Conservation (phyloP, 2,797 vertebrate species). For the Mus minutoides region DNA sequence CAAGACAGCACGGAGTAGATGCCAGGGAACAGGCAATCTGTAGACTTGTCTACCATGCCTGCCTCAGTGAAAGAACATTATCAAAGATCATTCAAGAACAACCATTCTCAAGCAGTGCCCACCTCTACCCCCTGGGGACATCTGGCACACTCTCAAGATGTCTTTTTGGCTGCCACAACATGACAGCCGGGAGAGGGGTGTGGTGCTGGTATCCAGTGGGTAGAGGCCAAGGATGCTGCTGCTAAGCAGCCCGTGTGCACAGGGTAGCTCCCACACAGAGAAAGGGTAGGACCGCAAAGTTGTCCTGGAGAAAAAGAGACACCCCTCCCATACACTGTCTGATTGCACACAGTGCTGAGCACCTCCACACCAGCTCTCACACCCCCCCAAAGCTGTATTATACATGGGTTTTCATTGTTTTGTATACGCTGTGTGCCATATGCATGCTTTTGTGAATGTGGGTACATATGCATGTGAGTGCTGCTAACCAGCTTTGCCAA, state of each 20-base stretch:
- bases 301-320: neutral
- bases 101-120: neutral
- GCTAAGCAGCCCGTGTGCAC: neutral
- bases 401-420: neutral
- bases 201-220: neutral
- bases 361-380: neutral
- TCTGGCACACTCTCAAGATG: neutral
- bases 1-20: neutral
- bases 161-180: slow-evolving; percentile 29
- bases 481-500: neutral
- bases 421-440: neutral
- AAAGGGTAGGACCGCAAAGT: neutral
- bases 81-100: neutral
- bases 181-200: neutral
- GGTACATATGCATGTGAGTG: neutral
- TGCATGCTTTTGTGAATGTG: neutral
- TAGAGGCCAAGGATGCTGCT: neutral
- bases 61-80: neutral
- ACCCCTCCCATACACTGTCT: neutral
- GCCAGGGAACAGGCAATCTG: neutral
- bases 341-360: neutral
- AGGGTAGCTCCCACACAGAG: neutral
- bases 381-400: neutral
- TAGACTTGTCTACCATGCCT: neutral
- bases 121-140: neutral